These are phyloP conservation scores for Gambusia yucatana DNA, from an alignment of 2,797 vertebrate species.

Conservation along the genomic window DNA sequence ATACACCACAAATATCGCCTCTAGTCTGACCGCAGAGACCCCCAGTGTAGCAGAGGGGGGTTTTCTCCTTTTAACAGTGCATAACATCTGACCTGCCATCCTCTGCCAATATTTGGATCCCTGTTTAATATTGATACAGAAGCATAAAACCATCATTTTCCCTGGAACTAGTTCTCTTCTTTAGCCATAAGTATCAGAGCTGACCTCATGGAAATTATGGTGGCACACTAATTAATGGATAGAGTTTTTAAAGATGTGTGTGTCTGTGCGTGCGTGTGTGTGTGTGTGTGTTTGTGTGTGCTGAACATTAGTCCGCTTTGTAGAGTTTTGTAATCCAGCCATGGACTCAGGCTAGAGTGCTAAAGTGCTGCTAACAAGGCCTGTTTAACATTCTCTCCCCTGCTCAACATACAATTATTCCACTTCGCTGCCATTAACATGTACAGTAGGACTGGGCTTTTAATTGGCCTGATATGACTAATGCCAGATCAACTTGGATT, in stretches of 20 bases:
- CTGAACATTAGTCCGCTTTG: slow-evolving; percentile 77
- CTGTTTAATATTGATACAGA: slow-evolving; percentile 69
- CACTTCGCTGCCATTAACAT: slow-evolving; percentile 83
- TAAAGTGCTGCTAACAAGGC: slow-evolving; percentile 86
- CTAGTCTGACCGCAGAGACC: slow-evolving; percentile 45
- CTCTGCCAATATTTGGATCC: slow-evolving; percentile 66
- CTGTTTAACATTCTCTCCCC: slow-evolving; percentile 86
- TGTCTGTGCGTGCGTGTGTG: slow-evolving; percentile 10
- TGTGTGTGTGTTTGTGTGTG: slow-evolving; percentile 48
- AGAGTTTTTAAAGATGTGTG: slow-evolving; percentile 59
- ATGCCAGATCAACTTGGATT: slow-evolving; percentile 86
- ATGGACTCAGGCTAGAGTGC: slow-evolving; percentile 80
- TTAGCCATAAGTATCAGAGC: slow-evolving; percentile 63
- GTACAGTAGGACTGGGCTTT: slow-evolving; percentile 81
- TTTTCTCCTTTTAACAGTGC: slow-evolving; percentile 50
- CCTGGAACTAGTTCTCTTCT: slow-evolving; percentile 68
- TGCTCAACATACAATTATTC: slow-evolving; percentile 86
- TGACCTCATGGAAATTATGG: slow-evolving; percentile 69
- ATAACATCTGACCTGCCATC: slow-evolving; percentile 60
- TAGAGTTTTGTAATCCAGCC: slow-evolving; percentile 81
- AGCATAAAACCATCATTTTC: slow-evolving; percentile 67
- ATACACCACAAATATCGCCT: slow-evolving; percentile 48
- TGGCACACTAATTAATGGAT: slow-evolving; percentile 74
- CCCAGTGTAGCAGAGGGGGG: slow-evolving; percentile 44
- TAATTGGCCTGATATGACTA: slow-evolving; percentile 85